Conservation (phyloP, 2,888 invertebrate genomes). For the Digitonthophagus gazella region DNA sequence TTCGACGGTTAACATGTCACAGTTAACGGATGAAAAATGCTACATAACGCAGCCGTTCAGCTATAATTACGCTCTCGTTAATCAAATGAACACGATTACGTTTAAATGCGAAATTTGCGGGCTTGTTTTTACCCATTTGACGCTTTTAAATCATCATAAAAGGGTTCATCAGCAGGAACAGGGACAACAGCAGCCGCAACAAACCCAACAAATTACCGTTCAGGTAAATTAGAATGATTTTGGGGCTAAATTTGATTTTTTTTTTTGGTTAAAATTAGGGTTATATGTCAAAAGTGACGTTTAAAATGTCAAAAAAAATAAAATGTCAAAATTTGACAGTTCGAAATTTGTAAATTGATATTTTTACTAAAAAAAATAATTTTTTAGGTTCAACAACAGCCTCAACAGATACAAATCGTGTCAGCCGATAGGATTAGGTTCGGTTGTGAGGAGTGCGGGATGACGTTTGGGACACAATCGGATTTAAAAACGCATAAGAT, state of each 20-base stretch:
- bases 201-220: slow-evolving; percentile 48
- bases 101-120: slow-evolving; percentile 89
- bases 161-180: slow-evolving; percentile 64
- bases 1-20: slow-evolving; percentile 66
- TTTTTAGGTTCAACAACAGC: slow-evolving; percentile 46
- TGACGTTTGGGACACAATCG: slow-evolving; percentile 48
- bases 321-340: no score
- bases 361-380: no score
- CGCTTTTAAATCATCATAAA: slow-evolving; percentile 82
- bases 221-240: no score
- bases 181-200: slow-evolving; percentile 38
- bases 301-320: no score
- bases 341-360: no score
- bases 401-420: slow-evolving; percentile 60
- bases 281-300: no score
- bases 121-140: slow-evolving; percentile 79
- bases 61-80: slow-evolving; percentile 77
- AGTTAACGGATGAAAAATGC: slow-evolving; percentile 68
- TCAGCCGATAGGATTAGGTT: slow-evolving; percentile 54
- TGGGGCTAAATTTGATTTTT: no score
- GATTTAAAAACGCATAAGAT: slow-evolving; percentile 52
- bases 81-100: slow-evolving; percentile 82
- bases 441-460: slow-evolving; percentile 51
- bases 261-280: no score
- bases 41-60: slow-evolving; percentile 74